Evolutionary conservation across 1,140 invertebrate genomes (phyloP).

Genomic region (Bombus huntii): DNA sequence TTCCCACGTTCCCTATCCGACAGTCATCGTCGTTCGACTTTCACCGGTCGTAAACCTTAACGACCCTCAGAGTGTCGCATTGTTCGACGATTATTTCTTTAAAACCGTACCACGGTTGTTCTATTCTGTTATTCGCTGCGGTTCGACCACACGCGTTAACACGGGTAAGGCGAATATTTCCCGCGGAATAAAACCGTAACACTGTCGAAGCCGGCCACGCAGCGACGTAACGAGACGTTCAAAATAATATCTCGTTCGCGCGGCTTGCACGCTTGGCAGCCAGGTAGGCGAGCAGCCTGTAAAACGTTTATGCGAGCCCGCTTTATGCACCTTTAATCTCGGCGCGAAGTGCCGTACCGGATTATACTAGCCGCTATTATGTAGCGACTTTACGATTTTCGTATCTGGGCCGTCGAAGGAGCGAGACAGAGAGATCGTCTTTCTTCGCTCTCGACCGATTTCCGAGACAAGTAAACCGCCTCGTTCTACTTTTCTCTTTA

Average conservation of each 20-base stretch:
- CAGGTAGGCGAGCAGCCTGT: constrained; percentile 55
- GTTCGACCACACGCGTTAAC: constrained; percentile 38
- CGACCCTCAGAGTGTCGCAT: constrained; percentile 3
- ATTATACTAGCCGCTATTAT: constrained; percentile 72
- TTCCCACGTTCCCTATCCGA: constrained; percentile 26
- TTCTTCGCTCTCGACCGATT: constrained; percentile 11
- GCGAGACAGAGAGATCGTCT: not conserved
- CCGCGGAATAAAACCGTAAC: constrained; percentile 33
- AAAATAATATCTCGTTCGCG: constrained; percentile 54
- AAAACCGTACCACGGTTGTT: no score
- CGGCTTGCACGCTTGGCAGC: constrained; percentile 32
- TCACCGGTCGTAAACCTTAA: constrained; percentile 30
- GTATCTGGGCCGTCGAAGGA: constrained; percentile 67
- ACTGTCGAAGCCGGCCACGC: constrained; percentile 1
- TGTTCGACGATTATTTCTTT: constrained; percentile 18
- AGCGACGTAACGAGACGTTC: constrained; percentile 41
- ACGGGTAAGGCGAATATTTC: constrained; percentile 20
- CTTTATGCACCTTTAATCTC: constrained; percentile 76
- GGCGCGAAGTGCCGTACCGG: constrained; percentile 70
- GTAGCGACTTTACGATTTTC: constrained; percentile 76
- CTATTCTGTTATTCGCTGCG: not conserved
- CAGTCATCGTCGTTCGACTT: constrained; percentile 12
- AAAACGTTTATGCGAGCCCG: constrained; percentile 57
- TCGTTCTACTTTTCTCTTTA: no score
- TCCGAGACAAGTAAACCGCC: not conserved